These are phyloP conservation scores for Hydrochoerus hydrochaeris DNA, from an alignment of 2,113 vertebrate genomes.

Conservation along the genomic window DNA sequence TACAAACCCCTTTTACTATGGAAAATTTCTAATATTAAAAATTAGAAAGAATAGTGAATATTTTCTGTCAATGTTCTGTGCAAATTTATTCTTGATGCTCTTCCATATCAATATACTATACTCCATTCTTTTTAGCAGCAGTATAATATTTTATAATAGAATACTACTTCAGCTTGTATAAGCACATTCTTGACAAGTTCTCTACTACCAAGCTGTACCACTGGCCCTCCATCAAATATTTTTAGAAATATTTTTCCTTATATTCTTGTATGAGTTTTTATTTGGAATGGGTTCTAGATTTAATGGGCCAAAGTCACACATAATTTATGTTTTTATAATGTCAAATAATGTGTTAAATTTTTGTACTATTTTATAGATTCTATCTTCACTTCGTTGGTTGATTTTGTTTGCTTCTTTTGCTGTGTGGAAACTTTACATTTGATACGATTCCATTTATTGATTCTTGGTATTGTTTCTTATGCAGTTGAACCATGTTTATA, in stretches of 20 bases:
- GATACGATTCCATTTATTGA: not conserved
- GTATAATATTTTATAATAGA: not conserved
- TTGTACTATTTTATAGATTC: not conserved
- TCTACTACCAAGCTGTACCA: not conserved
- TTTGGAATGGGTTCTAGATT: not conserved
- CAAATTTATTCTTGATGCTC: not conserved
- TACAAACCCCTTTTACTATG: not conserved
- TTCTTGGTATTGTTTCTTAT: not conserved
- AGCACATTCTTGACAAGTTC: not conserved
- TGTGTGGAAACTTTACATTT: not conserved
- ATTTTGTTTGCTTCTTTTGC: not conserved
- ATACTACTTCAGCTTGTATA: not conserved
- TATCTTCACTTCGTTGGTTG: not conserved
- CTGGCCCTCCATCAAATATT: not conserved
- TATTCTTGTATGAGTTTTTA: constrained; percentile 15
- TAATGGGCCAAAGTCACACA: not conserved
- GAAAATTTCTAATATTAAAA: constrained; percentile 29
- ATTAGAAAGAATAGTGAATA: not conserved
- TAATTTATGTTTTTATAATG: not conserved
- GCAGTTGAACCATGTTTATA: not conserved
- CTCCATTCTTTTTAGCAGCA: not conserved
- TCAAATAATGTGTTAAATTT: not conserved
- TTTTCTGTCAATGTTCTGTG: not conserved
- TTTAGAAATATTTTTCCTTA: not conserved
- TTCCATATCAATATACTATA: not conserved